Percentiles rank a stretch among this genome's conserved stretches.
Evolutionary conservation across 2,797 vertebrate species (phyloP).

Genomic region (Picus viridis): DNA sequence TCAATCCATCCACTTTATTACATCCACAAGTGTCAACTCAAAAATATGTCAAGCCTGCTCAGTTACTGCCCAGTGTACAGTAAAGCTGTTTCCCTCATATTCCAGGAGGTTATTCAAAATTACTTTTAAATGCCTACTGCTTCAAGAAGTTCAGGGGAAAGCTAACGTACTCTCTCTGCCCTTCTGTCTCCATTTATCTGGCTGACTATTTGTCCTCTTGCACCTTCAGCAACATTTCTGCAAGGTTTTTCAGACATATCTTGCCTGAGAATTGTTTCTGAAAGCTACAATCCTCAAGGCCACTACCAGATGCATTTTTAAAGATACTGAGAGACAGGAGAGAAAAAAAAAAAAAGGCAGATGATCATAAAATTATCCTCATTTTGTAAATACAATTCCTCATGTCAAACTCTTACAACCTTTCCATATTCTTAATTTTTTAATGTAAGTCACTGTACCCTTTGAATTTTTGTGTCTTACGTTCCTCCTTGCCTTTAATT

Average conservation of each 20-base stretch:
- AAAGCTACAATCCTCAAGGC: slow-evolving; percentile 15
- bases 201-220: slow-evolving; percentile 34
- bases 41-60: slow-evolving; percentile 42
- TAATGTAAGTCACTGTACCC: neutral
- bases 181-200: slow-evolving; percentile 45
- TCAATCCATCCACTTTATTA: slow-evolving; percentile 55
- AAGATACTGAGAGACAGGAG: neutral
- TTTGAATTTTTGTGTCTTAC: neutral
- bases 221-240: slow-evolving; percentile 24
- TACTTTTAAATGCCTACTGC: slow-evolving; percentile 45
- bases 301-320: slow-evolving; percentile 18
- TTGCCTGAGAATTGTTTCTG: neutral
- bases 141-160: slow-evolving; percentile 30
- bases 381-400: neutral
- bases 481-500: neutral
- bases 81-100: slow-evolving; percentile 26
- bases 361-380: neutral
- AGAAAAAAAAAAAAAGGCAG: neutral
- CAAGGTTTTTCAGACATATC: neutral
- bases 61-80: slow-evolving; percentile 29
- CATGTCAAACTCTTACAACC: neutral
- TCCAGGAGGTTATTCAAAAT: slow-evolving; percentile 56
- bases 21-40: slow-evolving; percentile 29
- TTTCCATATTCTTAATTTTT: neutral
- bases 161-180: neutral